phyloP scores from a whole-genome alignment of 1,140 invertebrate species.

The Drosophila repletoides region DNA sequence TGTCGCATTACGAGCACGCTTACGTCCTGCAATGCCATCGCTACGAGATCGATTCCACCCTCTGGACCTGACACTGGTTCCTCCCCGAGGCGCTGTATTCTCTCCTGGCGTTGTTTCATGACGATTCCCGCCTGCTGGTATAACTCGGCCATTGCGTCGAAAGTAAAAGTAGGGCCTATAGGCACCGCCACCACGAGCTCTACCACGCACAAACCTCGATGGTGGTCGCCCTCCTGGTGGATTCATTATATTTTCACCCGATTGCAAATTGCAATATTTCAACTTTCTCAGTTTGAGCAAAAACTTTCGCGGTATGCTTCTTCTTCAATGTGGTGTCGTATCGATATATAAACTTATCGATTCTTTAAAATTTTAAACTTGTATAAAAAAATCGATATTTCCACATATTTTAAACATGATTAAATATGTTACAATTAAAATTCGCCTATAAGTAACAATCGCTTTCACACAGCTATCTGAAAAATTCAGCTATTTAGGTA shows the following conservation, averaged over 20 bases:
- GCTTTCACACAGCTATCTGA: no score
- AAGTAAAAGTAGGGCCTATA: conserved; percentile 74
- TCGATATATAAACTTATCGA: neutral
- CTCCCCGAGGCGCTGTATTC: neutral
- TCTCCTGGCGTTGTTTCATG: neutral
- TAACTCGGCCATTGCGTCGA: conserved; percentile 69
- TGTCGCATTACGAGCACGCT: conserved; percentile 1
- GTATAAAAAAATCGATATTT: neutral
- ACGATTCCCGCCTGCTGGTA: conserved; percentile 56
- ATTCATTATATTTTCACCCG: conserved; percentile 39
- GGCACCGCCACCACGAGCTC: conserved; percentile 53
- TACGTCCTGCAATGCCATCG: neutral
- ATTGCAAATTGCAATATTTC: neutral
- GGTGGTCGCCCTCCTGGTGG: conserved; percentile 26
- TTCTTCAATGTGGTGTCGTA: neutral
- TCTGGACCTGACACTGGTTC: conserved; percentile 6
- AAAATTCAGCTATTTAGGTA: no score
- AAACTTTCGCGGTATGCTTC: conserved; percentile 33
- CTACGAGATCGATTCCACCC: conserved; percentile 39
- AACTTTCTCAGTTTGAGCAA: neutral
- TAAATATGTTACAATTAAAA: no score
- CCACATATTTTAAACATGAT: no score
- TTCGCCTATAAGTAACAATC: no score
- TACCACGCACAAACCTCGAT: conserved; percentile 59
- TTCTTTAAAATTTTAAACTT: neutral